Evolutionary conservation across 2,797 vertebrate genomes (phyloP), one percentile per base, ranked within the genome.

Genomic region (Spheniscus humboldti): DNA sequence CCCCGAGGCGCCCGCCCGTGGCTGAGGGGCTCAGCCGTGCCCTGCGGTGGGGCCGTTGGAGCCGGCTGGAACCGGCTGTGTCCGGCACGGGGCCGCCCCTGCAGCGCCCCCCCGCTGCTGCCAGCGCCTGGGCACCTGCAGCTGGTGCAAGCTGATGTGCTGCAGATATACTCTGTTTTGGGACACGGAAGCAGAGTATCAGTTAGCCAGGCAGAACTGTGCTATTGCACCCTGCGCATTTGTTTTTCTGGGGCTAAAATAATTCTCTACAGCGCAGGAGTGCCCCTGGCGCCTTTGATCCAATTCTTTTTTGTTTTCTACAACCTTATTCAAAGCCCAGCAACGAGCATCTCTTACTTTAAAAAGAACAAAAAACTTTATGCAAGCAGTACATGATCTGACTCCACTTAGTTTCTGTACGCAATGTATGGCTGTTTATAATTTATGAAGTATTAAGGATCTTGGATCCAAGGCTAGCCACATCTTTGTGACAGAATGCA

Each of bases 211-310:
- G 39, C 30, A 66, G 57, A 64, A 50, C 24, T 31, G 28, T 9
- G 45, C n/a, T 22, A 11, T 31, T 1, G 1, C 18, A 41, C 37
- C 39, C 50, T 3, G 4, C 3, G 5, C 25, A 1, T 25, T 37
- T 73, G 31, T 27, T 7, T n/a, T 52, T 35, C 52, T 13, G 53
- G 17, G 39, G 33, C n/a, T 23, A 23, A 66, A 6, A 1, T 18
- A 35, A 24, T 15, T 27, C 47, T 86, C 27, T 6, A 13, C 19
- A n/a, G 67, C 2, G 0, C 28, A 59, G 24, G 14, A 66, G 18
- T 55, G 12, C 5, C 18, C 37, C 31, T 33, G 7, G 23, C 27
- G 37, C 16, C 33, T 57, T 45, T 77, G 28, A 57, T 22, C 10
- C 57, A 64, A 13, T 13, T 11, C 4, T 19, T 7, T 1, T 17